Base-by-base conservation (phyloP, 2,797 vertebrate genomes). In the Tolypeutes matacus region DNA sequence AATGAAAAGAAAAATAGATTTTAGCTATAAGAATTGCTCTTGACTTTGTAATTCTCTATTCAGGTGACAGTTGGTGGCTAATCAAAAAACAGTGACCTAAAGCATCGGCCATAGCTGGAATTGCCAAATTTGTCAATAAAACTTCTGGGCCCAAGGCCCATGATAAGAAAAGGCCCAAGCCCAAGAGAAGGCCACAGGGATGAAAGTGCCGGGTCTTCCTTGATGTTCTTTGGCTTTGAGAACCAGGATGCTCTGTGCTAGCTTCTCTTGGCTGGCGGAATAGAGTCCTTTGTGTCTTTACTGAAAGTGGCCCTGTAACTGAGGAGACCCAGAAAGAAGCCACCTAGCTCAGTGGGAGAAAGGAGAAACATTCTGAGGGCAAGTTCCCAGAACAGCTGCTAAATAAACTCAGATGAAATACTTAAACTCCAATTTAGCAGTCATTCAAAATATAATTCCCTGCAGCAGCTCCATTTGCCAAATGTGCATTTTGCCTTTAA, bases 81-180 rank as follows among this genome's bases (percentile, higher is more conserved):
- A 82, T 89, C 2, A 39, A 34, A 73, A 51, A 42, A 46, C 3
- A 42, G 27, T n/a, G 53, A 75, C 23, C 18, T 4, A 34, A 69
- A 39, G 11, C 67, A 5, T 17, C 2, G 13, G 25, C 31, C 27
- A 2, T 36, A 15, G 69, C 36, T 27, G 51, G 25, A 81, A 51
- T 70, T 77, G n/a, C 62, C 93, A 58, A 25, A 58, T 87, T 64
- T 87, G 53, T 78, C 91, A 62, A 58, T 39, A 39, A 84, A 94
- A 62, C 23, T 20, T 25, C 31, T 3, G 8, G 46, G 82, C 64
- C 60, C 29, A n/a, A 7, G 8, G 56, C 23, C 8, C 69, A 64
- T 42, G 20, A 75, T 6, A 15, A 65, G 76, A 31, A 51, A 89
- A 75, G 65, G 49, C 90, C 17, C 36, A 56, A n/a, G 53, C 27